A percentile compares a stretch with the other conserved stretches of the same genome.
These are phyloP conservation scores for Drosophila hawaiiensis DNA, from an alignment of 2,888 invertebrate genomes.

Conservation along the genomic window DNA sequence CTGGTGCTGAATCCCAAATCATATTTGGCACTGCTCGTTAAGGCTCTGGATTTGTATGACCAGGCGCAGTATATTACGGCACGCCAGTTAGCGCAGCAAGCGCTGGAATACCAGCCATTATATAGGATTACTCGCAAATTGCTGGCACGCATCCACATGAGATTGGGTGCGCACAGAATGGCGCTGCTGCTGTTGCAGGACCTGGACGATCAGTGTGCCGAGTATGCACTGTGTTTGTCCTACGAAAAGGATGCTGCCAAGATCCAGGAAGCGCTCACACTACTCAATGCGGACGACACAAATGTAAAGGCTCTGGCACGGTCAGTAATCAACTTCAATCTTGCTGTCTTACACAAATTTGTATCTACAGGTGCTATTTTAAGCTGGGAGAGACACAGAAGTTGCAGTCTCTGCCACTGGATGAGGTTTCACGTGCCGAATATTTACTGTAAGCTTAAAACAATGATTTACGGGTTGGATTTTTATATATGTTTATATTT, in stretches of 20 bases:
- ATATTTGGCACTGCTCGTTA: conserved; percentile 88
- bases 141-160: conserved; percentile 85
- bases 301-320: conserved; percentile 72
- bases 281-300: conserved; percentile 77
- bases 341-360: not conserved
- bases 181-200: conserved; percentile 81
- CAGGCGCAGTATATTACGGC: conserved; percentile 87
- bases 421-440: conserved; percentile 67
- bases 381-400: conserved; percentile 63
- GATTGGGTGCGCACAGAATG: conserved; percentile 86
- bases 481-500: not conserved
- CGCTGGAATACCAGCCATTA: conserved; percentile 84
- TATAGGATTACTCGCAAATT: conserved; percentile 86
- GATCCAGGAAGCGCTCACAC: conserved; percentile 86
- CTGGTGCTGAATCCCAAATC: conserved; percentile 87
- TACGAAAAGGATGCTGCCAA: conserved; percentile 60
- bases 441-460: conserved; percentile 70
- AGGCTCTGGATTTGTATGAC: conserved; percentile 87
- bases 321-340: conserved; percentile 37
- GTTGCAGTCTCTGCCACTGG: conserved; percentile 59
- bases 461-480: not conserved
- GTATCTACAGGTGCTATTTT: conserved; percentile 71
- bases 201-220: conserved; percentile 49
- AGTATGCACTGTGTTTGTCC: conserved; percentile 77
- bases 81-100: conserved; percentile 85